phyloP scores from a whole-genome alignment of 2,888 invertebrate genomes.

The Microctonus aethiopoides region DNA sequence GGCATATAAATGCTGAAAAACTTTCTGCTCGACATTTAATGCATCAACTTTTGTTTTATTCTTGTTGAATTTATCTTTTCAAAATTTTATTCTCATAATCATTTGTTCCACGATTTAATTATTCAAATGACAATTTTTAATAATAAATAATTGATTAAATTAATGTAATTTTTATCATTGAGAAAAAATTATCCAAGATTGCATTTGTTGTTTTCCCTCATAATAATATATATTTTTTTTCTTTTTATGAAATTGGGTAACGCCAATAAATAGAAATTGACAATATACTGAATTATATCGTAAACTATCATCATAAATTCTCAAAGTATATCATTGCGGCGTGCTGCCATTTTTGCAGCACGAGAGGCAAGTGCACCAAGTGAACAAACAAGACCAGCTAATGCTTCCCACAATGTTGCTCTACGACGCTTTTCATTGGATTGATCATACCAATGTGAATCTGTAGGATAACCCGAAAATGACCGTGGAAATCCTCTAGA shows the following conservation, averaged over 20 bases:
- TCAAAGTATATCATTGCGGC: constrained; percentile 58
- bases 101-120: not conserved
- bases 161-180: no score
- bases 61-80: no score
- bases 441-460: constrained; percentile 39
- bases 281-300: no score
- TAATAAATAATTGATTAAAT: no score
- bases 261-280: no score
- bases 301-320: constrained; percentile 24
- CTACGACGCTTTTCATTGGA: constrained; percentile 51
- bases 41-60: no score
- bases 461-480: constrained; percentile 15
- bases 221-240: no score
- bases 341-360: constrained; percentile 63
- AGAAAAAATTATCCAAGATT: no score
- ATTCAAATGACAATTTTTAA: not conserved
- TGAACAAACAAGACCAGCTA: constrained; percentile 67
- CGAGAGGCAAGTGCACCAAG: constrained; percentile 66
- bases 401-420: constrained; percentile 65
- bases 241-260: no score
- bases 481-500: not conserved
- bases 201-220: no score
- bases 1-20: no score
- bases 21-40: no score
- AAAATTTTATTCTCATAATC: not conserved